Evolutionary conservation across 2,888 invertebrate species (phyloP).

Genomic region (Miltochrista miniata): DNA sequence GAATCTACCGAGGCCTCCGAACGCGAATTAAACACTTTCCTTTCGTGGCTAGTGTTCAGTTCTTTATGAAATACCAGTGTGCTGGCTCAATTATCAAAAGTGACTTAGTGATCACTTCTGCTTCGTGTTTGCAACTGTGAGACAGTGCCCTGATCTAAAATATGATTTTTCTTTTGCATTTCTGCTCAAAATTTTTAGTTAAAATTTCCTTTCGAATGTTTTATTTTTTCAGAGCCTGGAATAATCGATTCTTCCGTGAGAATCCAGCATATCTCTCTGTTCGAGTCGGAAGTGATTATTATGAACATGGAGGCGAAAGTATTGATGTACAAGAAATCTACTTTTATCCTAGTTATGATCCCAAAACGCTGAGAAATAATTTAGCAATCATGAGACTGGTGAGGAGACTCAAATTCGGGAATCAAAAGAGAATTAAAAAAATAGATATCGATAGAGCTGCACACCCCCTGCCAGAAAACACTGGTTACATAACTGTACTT

Average conservation of each 20-base stretch:
- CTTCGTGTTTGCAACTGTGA: constrained; percentile 71
- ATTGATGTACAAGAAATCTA: constrained; percentile 60
- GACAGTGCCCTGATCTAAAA: too few relatives aligned
- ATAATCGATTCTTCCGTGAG: constrained; percentile 70
- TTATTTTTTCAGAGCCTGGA: constrained; percentile 54
- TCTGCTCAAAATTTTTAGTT: too few relatives aligned
- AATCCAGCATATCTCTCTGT: constrained; percentile 69
- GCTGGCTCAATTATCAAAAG: constrained; percentile 67
- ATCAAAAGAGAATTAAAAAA: constrained; percentile 32
- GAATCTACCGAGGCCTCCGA: constrained; percentile 53
- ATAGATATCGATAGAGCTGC: constrained; percentile 54
- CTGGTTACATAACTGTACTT: constrained; percentile 42
- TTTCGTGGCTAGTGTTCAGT: constrained; percentile 66
- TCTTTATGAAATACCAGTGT: constrained; percentile 64
- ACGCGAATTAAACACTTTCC: constrained; percentile 61
- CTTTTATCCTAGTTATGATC: constrained; percentile 65
- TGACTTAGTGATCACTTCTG: constrained; percentile 65
- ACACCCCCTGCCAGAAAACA: constrained; percentile 18
- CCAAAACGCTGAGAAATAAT: constrained; percentile 58
- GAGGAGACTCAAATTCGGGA: constrained; percentile 44
- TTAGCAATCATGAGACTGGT: constrained; percentile 57
- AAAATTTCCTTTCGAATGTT: background rate
- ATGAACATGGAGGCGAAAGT: constrained; percentile 56
- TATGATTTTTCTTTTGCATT: too few relatives aligned
- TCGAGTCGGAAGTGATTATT: constrained; percentile 62